phyloP scores from a whole-genome alignment of 1,140 invertebrate species.

The Rhizoglyphus robini region DNA sequence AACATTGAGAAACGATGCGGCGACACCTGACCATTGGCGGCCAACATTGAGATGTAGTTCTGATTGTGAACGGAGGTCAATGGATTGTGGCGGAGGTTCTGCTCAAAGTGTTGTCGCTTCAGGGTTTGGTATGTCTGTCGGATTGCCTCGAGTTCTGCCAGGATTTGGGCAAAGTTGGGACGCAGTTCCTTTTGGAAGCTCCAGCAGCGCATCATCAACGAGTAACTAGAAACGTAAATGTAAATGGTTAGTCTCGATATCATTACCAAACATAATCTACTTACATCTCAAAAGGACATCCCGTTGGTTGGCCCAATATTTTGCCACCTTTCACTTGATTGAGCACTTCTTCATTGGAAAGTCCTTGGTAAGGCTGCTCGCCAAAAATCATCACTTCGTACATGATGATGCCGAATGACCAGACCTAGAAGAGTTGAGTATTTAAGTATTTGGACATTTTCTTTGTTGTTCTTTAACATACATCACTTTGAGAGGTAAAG shows the following conservation, averaged over 20 bases:
- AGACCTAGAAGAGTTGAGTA: slow-evolving; percentile 23
- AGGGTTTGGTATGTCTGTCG: not conserved
- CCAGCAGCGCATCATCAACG: slow-evolving; percentile 65
- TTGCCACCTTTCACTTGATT: slow-evolving; percentile 59
- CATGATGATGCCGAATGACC: slow-evolving; percentile 81
- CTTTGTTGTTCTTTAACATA: slow-evolving; percentile 39
- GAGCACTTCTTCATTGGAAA: slow-evolving; percentile 46
- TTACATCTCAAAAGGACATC: slow-evolving; percentile 67
- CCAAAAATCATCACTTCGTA: slow-evolving; percentile 95
- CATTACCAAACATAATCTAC: slow-evolving; percentile 23
- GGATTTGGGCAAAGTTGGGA: slow-evolving; percentile 47
- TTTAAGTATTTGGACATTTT: not conserved
- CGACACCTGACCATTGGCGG: not conserved
- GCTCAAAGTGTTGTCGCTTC: not conserved
- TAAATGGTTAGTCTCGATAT: not conserved
- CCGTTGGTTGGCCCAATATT: slow-evolving; percentile 48
- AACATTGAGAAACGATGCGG: too few relatives aligned
- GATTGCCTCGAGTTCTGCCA: not conserved
- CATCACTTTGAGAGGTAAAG: slow-evolving; percentile 67
- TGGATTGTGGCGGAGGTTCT: not conserved
- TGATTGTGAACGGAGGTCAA: slow-evolving; percentile 16
- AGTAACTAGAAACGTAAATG: slow-evolving; percentile 43
- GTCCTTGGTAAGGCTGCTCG: slow-evolving; percentile 84
- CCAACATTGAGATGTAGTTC: slow-evolving; percentile 14
- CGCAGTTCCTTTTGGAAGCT: slow-evolving; percentile 52